Percentiles rank a stretch among this genome's conserved stretches.
These are phyloP conservation scores for Mycalesis mineus DNA, from an alignment of 2,888 invertebrate species.

Conservation along the genomic window DNA sequence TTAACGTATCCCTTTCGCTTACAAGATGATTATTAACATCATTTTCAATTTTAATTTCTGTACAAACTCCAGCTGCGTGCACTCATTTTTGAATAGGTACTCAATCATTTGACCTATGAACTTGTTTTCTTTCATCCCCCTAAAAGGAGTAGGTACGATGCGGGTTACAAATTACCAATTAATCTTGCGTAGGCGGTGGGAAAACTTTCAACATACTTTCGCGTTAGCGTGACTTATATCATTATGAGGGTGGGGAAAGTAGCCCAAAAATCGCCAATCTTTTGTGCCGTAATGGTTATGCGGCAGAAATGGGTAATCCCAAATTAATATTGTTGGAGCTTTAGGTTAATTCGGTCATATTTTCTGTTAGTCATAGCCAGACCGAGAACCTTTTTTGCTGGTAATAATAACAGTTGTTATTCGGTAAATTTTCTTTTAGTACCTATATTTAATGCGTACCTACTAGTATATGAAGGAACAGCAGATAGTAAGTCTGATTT, in stretches of 20 bases:
- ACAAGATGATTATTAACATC: too few species aligned
- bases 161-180: constrained; percentile 4
- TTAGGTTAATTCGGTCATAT: constrained; percentile 5
- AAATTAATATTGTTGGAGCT: constrained; percentile 12
- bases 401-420: too few species aligned
- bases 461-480: too few species aligned
- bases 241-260: constrained; percentile 4
- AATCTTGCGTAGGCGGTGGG: background rate
- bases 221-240: constrained; percentile 15
- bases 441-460: too few species aligned
- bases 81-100: too few species aligned
- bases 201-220: constrained; percentile 10
- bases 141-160: background rate
- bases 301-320: constrained; percentile 7
- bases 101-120: background rate
- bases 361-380: background rate
- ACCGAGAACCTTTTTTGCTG: background rate
- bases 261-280: constrained; percentile 2
- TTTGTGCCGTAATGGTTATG: constrained; percentile 8
- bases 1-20: too few species aligned
- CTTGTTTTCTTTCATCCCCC: background rate
- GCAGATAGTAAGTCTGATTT: too few species aligned
- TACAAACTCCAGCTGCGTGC: too few species aligned
- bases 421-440: too few species aligned
- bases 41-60: too few species aligned